Conservation (phyloP, 1,140 invertebrate genomes). For the Ericerus pela region DNA sequence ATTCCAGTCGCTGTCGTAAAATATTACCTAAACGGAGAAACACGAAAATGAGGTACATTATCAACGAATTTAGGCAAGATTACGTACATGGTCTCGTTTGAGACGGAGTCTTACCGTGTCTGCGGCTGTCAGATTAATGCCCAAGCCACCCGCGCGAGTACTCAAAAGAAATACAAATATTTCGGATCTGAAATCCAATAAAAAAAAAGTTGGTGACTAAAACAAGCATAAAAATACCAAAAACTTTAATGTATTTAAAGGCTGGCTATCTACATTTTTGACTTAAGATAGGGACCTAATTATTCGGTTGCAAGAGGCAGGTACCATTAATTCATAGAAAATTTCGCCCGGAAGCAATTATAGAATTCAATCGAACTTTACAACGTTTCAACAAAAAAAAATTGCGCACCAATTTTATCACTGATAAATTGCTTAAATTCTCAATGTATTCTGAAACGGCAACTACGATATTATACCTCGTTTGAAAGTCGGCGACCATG, state of each 20-base stretch:
- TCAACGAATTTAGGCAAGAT: too few species aligned
- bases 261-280: too few species aligned
- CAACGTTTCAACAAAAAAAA: not conserved
- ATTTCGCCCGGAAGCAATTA: too few species aligned
- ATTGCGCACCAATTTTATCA: not conserved
- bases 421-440: not conserved
- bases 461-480: constrained; percentile 35
- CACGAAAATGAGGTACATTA: not conserved
- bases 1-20: constrained; percentile 99
- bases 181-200: constrained; percentile 45
- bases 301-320: too few species aligned
- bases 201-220: constrained; percentile 4
- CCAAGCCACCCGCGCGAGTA: constrained; percentile 89
- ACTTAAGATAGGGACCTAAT: too few species aligned
- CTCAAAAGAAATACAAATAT: constrained; percentile 94
- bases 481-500: constrained; percentile 87
- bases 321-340: too few species aligned
- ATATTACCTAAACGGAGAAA: constrained; percentile 62
- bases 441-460: not conserved
- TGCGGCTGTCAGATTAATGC: constrained; percentile 95
- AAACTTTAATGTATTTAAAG: too few species aligned
- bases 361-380: not conserved
- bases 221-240: too few species aligned
- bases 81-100: too few species aligned
- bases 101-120: constrained; percentile 74